Evolutionary conservation across 64 coral and sea anemone species (phyloP).

Genomic region (Stylophora pistillata): DNA sequence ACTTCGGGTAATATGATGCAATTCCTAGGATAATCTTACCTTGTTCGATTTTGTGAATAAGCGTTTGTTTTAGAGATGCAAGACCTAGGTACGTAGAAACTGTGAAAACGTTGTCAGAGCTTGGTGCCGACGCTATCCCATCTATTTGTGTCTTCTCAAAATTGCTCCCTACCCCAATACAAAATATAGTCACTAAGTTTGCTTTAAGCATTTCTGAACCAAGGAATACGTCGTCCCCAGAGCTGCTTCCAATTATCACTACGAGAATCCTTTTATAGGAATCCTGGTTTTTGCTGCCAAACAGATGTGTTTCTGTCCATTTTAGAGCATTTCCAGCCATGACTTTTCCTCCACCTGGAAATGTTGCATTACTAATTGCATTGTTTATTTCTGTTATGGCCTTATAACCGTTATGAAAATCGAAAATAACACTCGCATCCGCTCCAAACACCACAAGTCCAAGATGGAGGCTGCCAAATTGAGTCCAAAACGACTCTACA

Average conservation of each 20-base stretch:
- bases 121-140: conserved; percentile 71
- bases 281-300: conserved; percentile 72
- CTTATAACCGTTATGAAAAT: conserved; percentile 58
- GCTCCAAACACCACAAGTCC: conserved; percentile 70
- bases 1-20: too few relatives aligned
- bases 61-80: conserved; percentile 21
- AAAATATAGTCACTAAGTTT: conserved; percentile 62
- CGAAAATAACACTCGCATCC: conserved; percentile 46
- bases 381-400: conserved; percentile 50
- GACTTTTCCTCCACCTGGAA: conserved; percentile 26
- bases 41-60: conserved; percentile 78
- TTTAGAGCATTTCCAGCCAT: conserved; percentile 51
- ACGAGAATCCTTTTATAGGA: conserved; percentile 62
- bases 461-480: conserved; percentile 69
- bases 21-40: conserved; percentile 18
- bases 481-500: conserved; percentile 68
- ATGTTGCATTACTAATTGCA: conserved; percentile 36
- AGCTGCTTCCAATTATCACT: conserved; percentile 55
- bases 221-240: conserved; percentile 77
- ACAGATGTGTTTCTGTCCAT: conserved; percentile 49
- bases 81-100: conserved; percentile 23
- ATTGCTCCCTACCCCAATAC: conserved; percentile 59
- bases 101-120: conserved; percentile 50
- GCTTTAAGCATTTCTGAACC: conserved; percentile 52
- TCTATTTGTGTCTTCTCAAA: conserved; percentile 60